Base-by-base conservation (phyloP, 1,140 invertebrate genomes). In the Apocrypta bakeri region DNA sequence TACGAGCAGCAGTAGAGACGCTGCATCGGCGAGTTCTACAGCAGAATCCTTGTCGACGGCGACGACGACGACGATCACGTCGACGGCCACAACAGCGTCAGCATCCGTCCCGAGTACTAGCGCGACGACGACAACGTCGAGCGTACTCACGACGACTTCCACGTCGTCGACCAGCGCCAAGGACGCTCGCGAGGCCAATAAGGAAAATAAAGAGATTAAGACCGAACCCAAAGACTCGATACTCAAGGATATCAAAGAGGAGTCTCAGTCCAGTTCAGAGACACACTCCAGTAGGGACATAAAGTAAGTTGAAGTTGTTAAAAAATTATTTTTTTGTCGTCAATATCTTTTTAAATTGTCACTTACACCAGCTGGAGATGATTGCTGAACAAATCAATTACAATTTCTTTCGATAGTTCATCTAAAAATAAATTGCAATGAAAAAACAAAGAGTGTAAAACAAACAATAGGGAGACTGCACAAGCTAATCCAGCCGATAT, bases 151-250 rank as follows among this genome's bases (percentile, higher is more conserved):
- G 1, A 82, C 84, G 21, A 74, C 83, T 1, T 82, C 86, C 0
- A 84, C 81, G n/a, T 82, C 83, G 9, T 83, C 84, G 42, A 68
- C 85, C 1, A 89, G 82, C 68, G 81, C 87, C 6, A 92, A 92
- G 77, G 91, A 92, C 71, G 88, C 86, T 27, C 90, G 89, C 69
- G 91, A 92, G 33, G 85, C 87, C 0, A 90, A 88, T 25, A 92
- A 92, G 71, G 91, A 92, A 37, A 89, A 90, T 29, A 92, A 92
- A 42, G 88, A 89, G 1, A 88, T 81, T 76, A 90, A 89, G 75
- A 37, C 56, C 25, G 91, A 92, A 3, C 37, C 83, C 4, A 91
- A 91, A 42, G 90, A 91, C 8, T 77, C 86, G 27, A 79, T 86
- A 61, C 56, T 87, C 24, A 92, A 91, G 40, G 87, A 90, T 48